Evolutionary conservation across 2,113 vertebrate species (phyloP).

Genomic region (Chauna torquata): DNA sequence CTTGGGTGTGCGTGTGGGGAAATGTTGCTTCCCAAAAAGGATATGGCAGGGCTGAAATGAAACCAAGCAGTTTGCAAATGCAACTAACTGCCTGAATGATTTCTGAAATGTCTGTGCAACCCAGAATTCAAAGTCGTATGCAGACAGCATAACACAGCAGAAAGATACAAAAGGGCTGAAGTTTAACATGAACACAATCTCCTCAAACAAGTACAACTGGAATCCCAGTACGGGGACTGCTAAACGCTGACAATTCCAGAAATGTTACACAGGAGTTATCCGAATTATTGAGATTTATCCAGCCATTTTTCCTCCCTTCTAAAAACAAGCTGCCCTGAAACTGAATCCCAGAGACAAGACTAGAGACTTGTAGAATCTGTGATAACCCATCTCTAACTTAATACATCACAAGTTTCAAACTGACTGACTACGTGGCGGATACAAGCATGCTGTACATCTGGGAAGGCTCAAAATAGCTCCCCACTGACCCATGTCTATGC

Average conservation of each 20-base stretch:
- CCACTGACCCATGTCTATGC: not conserved
- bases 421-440: not conserved
- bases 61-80: constrained; percentile 15
- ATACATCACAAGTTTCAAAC: not conserved
- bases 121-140: not conserved
- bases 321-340: constrained; percentile 3
- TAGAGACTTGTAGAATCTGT: not conserved
- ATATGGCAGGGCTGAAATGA: constrained; percentile 2
- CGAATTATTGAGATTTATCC: not conserved
- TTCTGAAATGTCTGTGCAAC: constrained; percentile 33
- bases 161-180: not conserved
- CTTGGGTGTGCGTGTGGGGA: too few relatives aligned
- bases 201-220: not conserved
- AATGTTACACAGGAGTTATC: not conserved
- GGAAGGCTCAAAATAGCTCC: not conserved
- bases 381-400: not conserved
- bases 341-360: not conserved
- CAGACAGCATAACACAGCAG: not conserved
- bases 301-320: not conserved
- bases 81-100: not conserved
- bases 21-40: not conserved
- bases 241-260: not conserved
- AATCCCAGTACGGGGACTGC: not conserved
- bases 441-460: not conserved
- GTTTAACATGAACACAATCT: not conserved